phyloP scores from a whole-genome alignment of 2,797 vertebrate genomes.

The Threskiornis aethiopicus region DNA sequence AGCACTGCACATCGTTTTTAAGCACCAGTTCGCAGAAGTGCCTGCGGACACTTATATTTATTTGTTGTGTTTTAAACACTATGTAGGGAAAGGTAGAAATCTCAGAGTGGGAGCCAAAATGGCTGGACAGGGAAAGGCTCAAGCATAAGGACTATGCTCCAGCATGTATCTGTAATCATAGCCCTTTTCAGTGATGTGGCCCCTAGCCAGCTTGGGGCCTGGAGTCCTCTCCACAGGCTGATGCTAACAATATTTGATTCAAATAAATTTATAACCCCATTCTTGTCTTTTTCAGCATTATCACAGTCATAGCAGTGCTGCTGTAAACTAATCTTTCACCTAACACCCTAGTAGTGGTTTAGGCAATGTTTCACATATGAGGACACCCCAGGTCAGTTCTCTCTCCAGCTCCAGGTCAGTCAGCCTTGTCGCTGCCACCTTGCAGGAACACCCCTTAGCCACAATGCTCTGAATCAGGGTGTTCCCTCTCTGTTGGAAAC shows the following conservation, averaged over 20 bases:
- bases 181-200: background rate
- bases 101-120: background rate
- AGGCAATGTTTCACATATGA: background rate
- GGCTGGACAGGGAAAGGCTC: background rate
- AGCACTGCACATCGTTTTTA: accelerated
- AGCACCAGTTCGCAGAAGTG: background rate
- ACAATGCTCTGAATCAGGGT: background rate
- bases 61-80: background rate
- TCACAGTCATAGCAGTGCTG: background rate
- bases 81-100: background rate
- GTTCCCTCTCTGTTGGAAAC: background rate
- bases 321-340: background rate
- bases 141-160: accelerated
- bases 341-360: background rate
- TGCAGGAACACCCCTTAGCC: background rate
- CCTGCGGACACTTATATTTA: background rate
- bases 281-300: background rate
- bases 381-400: background rate
- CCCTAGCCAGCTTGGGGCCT: background rate
- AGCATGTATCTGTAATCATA: background rate
- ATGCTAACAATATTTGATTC: background rate
- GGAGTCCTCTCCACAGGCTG: background rate
- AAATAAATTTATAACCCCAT: background rate
- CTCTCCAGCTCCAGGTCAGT: background rate
- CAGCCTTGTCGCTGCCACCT: background rate